Conservation (phyloP, 1,140 invertebrate genomes). For the Spodoptera litura region DNA sequence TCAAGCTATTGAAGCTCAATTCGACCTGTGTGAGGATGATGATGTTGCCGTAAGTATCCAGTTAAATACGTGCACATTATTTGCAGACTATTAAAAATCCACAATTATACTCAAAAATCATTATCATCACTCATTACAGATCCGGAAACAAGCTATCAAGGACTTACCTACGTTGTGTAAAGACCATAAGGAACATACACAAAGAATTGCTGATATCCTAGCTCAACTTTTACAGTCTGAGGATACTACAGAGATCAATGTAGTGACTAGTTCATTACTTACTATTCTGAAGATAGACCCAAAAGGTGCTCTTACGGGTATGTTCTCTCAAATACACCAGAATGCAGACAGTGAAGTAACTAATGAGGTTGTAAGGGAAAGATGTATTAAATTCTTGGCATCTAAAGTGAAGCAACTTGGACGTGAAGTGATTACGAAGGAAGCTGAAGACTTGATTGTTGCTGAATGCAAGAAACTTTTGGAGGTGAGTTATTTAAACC, state of each 20-base stretch:
- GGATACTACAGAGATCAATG: slow-evolving; percentile 92
- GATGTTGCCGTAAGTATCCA: slow-evolving; percentile 92
- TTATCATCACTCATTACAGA: slow-evolving; percentile 86
- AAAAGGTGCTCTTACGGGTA: slow-evolving; percentile 91
- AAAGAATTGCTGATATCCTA: slow-evolving; percentile 96
- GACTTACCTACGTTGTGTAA: slow-evolving; percentile 95
- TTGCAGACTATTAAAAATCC: neutral
- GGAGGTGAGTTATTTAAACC: slow-evolving; percentile 84
- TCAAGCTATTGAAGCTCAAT: slow-evolving; percentile 95
- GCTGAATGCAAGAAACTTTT: slow-evolving; percentile 95
- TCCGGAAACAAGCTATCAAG: slow-evolving; percentile 98
- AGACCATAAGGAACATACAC: slow-evolving; percentile 93
- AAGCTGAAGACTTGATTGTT: slow-evolving; percentile 95
- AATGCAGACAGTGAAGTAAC: slow-evolving; percentile 91
- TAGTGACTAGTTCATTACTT: slow-evolving; percentile 91
- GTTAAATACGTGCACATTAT: neutral
- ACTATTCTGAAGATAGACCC: slow-evolving; percentile 87
- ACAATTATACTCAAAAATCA: too few relatives aligned
- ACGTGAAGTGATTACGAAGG: slow-evolving; percentile 92
- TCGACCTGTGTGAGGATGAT: slow-evolving; percentile 98
- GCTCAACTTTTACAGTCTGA: slow-evolving; percentile 96
- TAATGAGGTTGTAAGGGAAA: slow-evolving; percentile 92
- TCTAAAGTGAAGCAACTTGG: slow-evolving; percentile 93
- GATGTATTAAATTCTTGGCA: slow-evolving; percentile 95
- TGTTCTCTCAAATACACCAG: slow-evolving; percentile 95